A percentile compares a stretch with the other conserved stretches of the same genome.
Conservation (phyloP, 2,888 invertebrate species). For the Perithous albicinctus region DNA sequence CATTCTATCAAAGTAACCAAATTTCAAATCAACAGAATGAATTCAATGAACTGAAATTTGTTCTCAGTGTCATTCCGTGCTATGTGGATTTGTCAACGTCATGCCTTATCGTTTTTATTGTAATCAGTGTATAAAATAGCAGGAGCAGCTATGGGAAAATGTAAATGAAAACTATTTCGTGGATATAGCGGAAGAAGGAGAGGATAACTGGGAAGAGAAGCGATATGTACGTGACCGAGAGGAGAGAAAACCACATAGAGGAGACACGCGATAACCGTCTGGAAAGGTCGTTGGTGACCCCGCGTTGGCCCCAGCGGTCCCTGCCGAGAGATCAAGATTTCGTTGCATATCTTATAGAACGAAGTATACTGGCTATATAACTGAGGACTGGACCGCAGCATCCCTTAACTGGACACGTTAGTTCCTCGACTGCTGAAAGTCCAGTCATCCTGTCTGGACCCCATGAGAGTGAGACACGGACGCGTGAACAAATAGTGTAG, state of each 20-base stretch:
- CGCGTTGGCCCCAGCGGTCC: conserved; percentile 62
- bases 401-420: conserved; percentile 65
- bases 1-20: too few relatives aligned
- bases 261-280: conserved; percentile 70
- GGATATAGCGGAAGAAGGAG: not conserved
- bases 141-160: conserved; percentile 25
- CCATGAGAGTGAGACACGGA: conserved; percentile 22
- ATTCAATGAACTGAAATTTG: too few relatives aligned
- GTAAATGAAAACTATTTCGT: conserved; percentile 25
- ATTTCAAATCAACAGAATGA: too few relatives aligned
- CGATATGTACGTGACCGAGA: conserved; percentile 27
- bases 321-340: conserved; percentile 66
- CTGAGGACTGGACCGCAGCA: conserved; percentile 69
- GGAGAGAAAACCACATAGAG: not conserved
- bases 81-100: conserved; percentile 7
- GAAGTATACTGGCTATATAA: conserved; percentile 52
- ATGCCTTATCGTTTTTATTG: conserved; percentile 16
- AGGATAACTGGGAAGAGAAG: conserved; percentile 17
- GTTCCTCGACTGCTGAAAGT: conserved; percentile 42
- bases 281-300: conserved; percentile 73
- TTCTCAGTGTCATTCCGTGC: too few relatives aligned
- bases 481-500: conserved; percentile 32
- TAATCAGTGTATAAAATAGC: not conserved
- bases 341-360: conserved; percentile 71
- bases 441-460: conserved; percentile 10